A percentile compares a stretch with the other conserved stretches of the same genome.
These are phyloP conservation scores for Bombycilla garrulus DNA, from an alignment of 2,113 vertebrate species.

Conservation along the genomic window DNA sequence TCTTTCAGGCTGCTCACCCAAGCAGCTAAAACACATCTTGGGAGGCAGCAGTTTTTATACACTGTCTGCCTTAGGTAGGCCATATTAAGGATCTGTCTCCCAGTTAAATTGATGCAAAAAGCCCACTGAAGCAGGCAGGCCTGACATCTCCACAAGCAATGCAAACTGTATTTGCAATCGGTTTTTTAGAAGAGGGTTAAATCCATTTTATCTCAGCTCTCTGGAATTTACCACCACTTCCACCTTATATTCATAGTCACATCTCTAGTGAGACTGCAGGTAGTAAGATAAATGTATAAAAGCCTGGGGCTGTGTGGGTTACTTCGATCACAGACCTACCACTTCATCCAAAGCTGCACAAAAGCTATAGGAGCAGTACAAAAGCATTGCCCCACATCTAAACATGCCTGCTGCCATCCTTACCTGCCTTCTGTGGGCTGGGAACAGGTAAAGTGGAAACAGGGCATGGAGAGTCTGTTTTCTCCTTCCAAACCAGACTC, in stretches of 20 bases:
- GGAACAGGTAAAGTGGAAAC: not conserved
- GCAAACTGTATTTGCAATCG: not conserved
- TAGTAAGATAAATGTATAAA: not conserved
- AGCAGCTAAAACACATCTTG: not conserved
- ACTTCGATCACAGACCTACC: not conserved
- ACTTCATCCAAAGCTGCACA: not conserved
- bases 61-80: not conserved
- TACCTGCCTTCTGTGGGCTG: not conserved
- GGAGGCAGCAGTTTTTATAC: not conserved
- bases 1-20: not conserved
- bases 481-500: not conserved
- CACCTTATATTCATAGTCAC: accelerated
- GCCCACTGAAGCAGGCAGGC: not conserved
- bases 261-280: accelerated
- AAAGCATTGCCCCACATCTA: not conserved
- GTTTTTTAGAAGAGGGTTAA: not conserved
- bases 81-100: not conserved
- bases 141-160: not conserved
- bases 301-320: not conserved
- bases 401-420: not conserved
- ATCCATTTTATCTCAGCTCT: not conserved
- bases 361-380: accelerated
- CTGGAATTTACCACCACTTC: not conserved
- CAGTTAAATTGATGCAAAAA: not conserved
- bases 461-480: not conserved